Conservation (phyloP, 53 echinoderm and acorn worm species). For the Echinarachnius parma region DNA sequence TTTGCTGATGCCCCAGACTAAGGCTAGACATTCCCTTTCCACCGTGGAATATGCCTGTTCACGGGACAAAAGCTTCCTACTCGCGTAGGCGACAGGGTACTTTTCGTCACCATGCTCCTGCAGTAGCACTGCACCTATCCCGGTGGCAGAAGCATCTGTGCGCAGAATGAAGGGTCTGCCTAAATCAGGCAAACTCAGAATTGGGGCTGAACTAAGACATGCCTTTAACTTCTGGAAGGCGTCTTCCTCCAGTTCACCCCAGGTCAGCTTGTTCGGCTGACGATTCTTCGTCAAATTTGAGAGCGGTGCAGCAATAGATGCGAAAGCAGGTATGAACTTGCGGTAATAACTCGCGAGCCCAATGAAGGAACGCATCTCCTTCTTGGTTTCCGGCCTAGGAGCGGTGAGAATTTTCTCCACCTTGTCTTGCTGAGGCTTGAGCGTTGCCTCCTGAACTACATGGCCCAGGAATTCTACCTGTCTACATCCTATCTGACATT, state of each 20-base stretch:
- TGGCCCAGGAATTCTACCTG: conserved; percentile 55
- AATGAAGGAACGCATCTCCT: conserved; percentile 56
- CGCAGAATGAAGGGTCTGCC: conserved; percentile 39
- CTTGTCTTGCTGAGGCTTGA: conserved; percentile 44
- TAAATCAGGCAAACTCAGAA: conserved; percentile 52
- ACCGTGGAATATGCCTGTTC: conserved; percentile 51
- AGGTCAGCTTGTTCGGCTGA: conserved; percentile 53
- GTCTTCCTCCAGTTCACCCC: conserved; percentile 42
- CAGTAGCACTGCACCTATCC: conserved; percentile 53
- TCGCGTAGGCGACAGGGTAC: conserved; percentile 58
- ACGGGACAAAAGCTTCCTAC: conserved; percentile 39
- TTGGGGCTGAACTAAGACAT: conserved; percentile 24
- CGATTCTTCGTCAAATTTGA: conserved; percentile 54
- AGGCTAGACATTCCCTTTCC: conserved; percentile 58
- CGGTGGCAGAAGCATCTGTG: conserved; percentile 51
- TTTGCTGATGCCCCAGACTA: conserved; percentile 58
- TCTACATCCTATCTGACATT: conserved; percentile 48
- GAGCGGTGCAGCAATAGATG: conserved; percentile 54
- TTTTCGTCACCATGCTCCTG: conserved; percentile 45
- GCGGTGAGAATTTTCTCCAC: conserved; percentile 29
- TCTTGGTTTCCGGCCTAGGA: conserved; percentile 50
- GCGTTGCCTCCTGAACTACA: conserved; percentile 32
- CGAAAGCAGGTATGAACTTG: conserved; percentile 49
- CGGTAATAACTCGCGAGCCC: conserved; percentile 49
- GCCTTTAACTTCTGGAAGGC: conserved; percentile 48